Evolutionary conservation across 2,113 vertebrate species (phyloP), one percentile per base, ranked within the genome.

Genomic region (Halcyon senegalensis): DNA sequence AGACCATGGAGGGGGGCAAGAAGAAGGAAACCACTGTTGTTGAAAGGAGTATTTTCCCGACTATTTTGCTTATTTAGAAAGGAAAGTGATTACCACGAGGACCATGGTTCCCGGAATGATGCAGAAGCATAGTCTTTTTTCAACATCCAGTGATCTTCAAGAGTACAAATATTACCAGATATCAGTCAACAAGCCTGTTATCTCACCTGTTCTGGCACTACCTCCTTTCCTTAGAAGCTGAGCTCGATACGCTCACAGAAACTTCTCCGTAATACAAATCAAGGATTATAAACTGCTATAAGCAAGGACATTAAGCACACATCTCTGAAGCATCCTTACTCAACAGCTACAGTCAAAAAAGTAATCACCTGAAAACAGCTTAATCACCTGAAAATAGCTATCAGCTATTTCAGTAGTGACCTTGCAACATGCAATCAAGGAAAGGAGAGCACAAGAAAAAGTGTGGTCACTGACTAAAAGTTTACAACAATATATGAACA

Each of bases 1-100:
- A 69, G 11, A 53, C 11, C 9, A 62, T 15, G 5, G 9, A 24
- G 5, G 0, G 4, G 3, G 1, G 2, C 0, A 0, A 20, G 11
- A 55, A 67, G 25, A 25, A 77, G 50, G 10, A 69, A 86, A 68
- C 1, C 7, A 62, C 3, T 48, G 10, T 1, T 79, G 7, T 16
- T 72, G 44, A 88, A 76, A 88, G 13, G 8, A 69, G 16, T 16
- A 51, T 48, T 62, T 80, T 77, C 10, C 48, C 86, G 35, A 33
- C 4, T 70, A 17, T 20, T 77, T 73, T 9, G 8, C 21, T 70
- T 77, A 35, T 56, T 87, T 66, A 84, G 44, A 69, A 75, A 74
- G 41, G n/a, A 13, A 89, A 72, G 9, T 7, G 2, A 60, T 33
- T 76, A 23, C 15, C 31, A 21, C 0, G 1, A 70, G 16, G 60